Base-by-base conservation (phyloP, 2,888 invertebrate genomes). In the Eulithis prunata region DNA sequence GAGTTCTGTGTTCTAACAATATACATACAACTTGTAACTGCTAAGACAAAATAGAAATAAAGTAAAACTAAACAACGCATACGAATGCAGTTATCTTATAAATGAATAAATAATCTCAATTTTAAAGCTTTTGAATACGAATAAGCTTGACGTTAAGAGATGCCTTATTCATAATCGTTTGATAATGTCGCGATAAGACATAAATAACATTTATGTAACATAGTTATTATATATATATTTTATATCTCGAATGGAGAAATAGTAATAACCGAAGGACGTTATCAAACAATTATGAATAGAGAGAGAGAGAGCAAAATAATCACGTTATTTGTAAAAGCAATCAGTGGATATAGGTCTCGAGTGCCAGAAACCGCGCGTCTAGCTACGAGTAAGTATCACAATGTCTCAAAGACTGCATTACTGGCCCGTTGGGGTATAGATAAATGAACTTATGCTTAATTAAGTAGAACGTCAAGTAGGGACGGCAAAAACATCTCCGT, bases 101-200 rank as follows among this genome's bases (percentile, higher is more conserved):
- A 86, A 85, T 80, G 81, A 85, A 90, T 89, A 91, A 89, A 88
- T 92, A 93, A 93, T 93, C 92, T 93, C 92, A 91, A 90, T 84
- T 86, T 92, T 89, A 92, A 92, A 90, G 89, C 89, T 89, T 88
- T 83, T 77, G 84, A 89, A 89, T 88, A 89, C 85, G 80, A 68
- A 84, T 83, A 87, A 84, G 83, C 83, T 84, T 85, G 81, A 81
- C 79, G 82, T 79, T 75, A 59, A 59, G 55, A 58, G 61, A 65
- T 78, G 21, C 49, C 21, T 49, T 49, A 21, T 10, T 49, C 49
- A 5, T 4, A 21, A 49, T 49, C 49, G 21, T 21, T 14, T 49
- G 49, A 49, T 21, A 49, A 21, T 21, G n/a, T 7, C 12, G 43
- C 3, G 41, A 41, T 12, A 0, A 45, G 21, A 21, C 21, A 21